phyloP scores from a whole-genome alignment of 1,140 invertebrate species.

The Chelonus insularis region DNA sequence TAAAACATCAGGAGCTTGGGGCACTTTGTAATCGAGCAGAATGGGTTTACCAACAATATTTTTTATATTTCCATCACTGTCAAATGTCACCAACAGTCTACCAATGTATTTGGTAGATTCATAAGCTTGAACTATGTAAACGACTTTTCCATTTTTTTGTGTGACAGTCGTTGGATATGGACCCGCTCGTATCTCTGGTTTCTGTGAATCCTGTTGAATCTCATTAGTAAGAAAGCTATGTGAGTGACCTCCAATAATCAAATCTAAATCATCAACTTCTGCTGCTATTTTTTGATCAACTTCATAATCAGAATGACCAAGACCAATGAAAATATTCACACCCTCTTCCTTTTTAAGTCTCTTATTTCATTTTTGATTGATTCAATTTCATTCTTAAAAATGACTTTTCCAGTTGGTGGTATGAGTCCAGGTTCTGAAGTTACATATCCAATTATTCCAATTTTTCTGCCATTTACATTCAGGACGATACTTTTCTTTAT shows the following conservation, averaged over 20 bases:
- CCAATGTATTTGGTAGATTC: slow-evolving; percentile 92
- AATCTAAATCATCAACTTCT: slow-evolving; percentile 78
- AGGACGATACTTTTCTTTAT: slow-evolving; percentile 69
- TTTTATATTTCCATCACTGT: slow-evolving; percentile 72
- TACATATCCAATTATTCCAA: slow-evolving; percentile 88
- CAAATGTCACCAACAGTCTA: slow-evolving; percentile 72
- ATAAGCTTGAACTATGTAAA: slow-evolving; percentile 88
- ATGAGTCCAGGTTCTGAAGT: slow-evolving; percentile 80
- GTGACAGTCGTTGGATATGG: slow-evolving; percentile 77
- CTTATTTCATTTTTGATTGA: slow-evolving; percentile 71
- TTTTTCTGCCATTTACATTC: slow-evolving; percentile 64
- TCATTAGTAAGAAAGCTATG: slow-evolving; percentile 87
- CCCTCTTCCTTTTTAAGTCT: slow-evolving; percentile 67
- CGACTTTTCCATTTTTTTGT: slow-evolving; percentile 71
- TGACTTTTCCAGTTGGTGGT: slow-evolving; percentile 65
- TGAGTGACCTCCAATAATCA: slow-evolving; percentile 86
- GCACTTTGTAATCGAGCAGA: slow-evolving; percentile 70
- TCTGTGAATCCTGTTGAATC: slow-evolving; percentile 68
- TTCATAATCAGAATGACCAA: slow-evolving; percentile 85
- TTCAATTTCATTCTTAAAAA: slow-evolving; percentile 75
- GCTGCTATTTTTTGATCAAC: slow-evolving; percentile 78
- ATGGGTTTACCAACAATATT: slow-evolving; percentile 78
- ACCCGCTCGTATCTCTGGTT: slow-evolving; percentile 70
- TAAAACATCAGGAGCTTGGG: slow-evolving; percentile 69
- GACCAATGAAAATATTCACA: slow-evolving; percentile 82